Base-by-base conservation (phyloP, 2,113 vertebrate genomes). In the Dolichallabes microphthalmus region DNA sequence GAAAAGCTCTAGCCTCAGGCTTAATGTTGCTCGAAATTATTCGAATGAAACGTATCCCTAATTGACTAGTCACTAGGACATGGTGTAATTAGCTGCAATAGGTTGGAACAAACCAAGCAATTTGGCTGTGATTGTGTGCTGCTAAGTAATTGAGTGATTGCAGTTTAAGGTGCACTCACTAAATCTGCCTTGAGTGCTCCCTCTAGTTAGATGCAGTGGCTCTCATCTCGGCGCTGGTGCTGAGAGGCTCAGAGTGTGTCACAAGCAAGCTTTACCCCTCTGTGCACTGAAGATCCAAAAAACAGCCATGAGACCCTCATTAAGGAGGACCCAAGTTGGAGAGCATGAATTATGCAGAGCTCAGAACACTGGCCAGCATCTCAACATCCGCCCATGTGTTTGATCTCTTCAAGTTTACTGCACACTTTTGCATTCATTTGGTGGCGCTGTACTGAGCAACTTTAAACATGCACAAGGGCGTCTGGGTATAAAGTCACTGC, bases 341-440 rank as follows among this genome's bases (percentile, higher is more conserved):
- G 91, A 92, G 82, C 92, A 95, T 95, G 93, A 95, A 95, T 95
- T 94, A 95, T 95, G 93, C 93, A 95, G 90, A 84, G 27, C 91
- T 94, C 89, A 89, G 91, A 95, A 94, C 92, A 93, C 92, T 93
- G 93, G 94, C 93, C 93, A 95, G 92, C 92, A 86, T 93, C 92
- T 94, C 92, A 93, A 92, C 94, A 92, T 93, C 93, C 92, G 91
- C 92, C 90, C 92, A 78, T 58, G 88, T 86, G 92, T 95, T 95
- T 95, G 94, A 95, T 95, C 94, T 95, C 79, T 83, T 93, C 92
- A 93, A 94, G 90, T 94, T 93, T 94, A 91, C 91, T 91, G 91
- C 93, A 92, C 90, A 92, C 92, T 93, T 90, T 90, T 90, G 88
- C 91, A 93, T 92, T 95, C 86, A 93, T 94, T 93, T 92, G 81